Evolutionary conservation across 2,888 invertebrate species (phyloP).

Genomic region (Melanargia galathea): DNA sequence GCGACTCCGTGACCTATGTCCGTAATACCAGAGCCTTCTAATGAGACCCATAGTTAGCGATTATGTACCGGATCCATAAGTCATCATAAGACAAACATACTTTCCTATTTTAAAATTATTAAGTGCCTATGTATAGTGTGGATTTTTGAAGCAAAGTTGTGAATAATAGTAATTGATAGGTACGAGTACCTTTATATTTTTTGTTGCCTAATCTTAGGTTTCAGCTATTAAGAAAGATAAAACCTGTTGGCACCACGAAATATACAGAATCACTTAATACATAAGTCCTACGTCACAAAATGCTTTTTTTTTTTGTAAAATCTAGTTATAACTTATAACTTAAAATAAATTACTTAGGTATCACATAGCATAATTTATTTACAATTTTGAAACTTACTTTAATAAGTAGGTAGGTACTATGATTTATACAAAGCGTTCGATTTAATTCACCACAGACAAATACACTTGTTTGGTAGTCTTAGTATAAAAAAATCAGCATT

Average conservation of each 20-base stretch:
- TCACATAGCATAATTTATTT: constrained; percentile 69
- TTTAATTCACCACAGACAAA: constrained; percentile 15
- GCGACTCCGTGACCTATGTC: too few relatives aligned
- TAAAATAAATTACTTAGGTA: constrained; percentile 75
- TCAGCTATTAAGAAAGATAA: not conserved
- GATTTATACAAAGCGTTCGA: constrained; percentile 14
- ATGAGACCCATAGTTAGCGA: too few relatives aligned
- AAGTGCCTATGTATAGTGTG: too few relatives aligned
- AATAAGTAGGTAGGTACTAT: not conserved
- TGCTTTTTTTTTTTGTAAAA: constrained; percentile 53
- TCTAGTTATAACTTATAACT: constrained; percentile 51
- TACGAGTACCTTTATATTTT: too few relatives aligned
- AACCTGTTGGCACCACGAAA: constrained; percentile 63
- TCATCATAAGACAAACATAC: too few relatives aligned
- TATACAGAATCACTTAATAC: constrained; percentile 45
- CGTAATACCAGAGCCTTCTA: too few relatives aligned
- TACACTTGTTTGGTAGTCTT: not conserved
- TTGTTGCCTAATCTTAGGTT: not conserved
- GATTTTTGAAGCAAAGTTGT: too few relatives aligned
- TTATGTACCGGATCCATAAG: too few relatives aligned
- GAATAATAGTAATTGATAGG: too few relatives aligned
- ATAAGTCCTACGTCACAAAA: constrained; percentile 45
- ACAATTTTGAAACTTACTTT: constrained; percentile 44
- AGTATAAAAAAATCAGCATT: too few relatives aligned
- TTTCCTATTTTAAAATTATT: too few relatives aligned